Evolutionary conservation across 2,113 vertebrate genomes (phyloP).

Genomic region (Eleginops maclovinus): DNA sequence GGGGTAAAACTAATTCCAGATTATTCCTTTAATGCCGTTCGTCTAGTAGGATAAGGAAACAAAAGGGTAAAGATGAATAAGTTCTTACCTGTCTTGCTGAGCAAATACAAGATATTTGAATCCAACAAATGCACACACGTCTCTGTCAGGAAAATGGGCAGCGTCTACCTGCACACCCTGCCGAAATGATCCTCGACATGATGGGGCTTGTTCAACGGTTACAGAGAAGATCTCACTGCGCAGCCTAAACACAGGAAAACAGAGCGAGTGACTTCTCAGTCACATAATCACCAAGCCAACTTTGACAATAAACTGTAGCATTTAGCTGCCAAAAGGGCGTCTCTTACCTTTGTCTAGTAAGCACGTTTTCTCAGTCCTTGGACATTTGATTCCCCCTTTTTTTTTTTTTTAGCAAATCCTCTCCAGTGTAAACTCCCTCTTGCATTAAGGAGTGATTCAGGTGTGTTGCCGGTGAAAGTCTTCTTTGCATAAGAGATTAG

Average conservation of each 20-base stretch:
- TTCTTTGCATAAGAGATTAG: constrained; percentile 33
- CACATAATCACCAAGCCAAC: neutral
- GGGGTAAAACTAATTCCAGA: neutral
- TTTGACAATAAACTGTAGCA: neutral
- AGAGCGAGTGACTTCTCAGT: neutral
- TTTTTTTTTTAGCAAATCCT: neutral
- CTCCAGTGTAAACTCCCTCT: constrained; percentile 15
- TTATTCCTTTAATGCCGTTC: neutral
- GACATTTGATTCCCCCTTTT: constrained; percentile 3
- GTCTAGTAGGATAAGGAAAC: neutral
- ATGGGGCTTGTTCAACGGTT: constrained; percentile 74
- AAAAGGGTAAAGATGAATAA: constrained; percentile 14
- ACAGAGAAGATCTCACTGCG: constrained; percentile 19
- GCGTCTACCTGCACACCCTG: constrained; percentile 59
- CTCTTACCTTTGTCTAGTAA: constrained; percentile 48
- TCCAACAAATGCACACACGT: constrained; percentile 56
- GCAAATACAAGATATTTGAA: constrained; percentile 46
- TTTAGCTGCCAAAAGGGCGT: neutral
- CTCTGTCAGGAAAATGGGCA: constrained; percentile 66
- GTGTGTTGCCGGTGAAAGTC: constrained; percentile 63
- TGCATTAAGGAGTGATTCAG: constrained; percentile 33
- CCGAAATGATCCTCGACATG: constrained; percentile 68
- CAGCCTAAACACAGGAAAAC: constrained; percentile 38
- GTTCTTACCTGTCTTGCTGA: constrained; percentile 68
- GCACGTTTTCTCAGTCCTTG: neutral